A percentile compares a stretch with the other conserved stretches of the same genome.
These are phyloP conservation scores for Tetragnatha montana DNA, from an alignment of 2,888 invertebrate species.

Conservation along the genomic window DNA sequence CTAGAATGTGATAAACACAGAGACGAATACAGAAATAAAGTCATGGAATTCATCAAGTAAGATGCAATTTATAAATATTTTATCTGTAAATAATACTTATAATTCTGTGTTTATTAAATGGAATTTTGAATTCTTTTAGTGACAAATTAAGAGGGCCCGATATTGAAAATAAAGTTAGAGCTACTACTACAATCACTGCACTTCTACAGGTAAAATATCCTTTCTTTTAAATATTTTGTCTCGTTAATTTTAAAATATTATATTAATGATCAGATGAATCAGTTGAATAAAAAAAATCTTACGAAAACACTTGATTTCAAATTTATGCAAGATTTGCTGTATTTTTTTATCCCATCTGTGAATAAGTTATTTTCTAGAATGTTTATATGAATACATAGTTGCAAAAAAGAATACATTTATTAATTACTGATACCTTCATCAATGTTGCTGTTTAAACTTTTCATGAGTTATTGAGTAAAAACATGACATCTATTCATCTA, in stretches of 20 bases:
- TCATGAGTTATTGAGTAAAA: neutral
- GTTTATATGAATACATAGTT: too few relatives aligned
- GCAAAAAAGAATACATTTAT: too few relatives aligned
- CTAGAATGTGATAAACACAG: constrained; percentile 93
- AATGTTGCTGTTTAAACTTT: neutral
- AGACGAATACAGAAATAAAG: constrained; percentile 84
- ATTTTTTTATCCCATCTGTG: too few relatives aligned
- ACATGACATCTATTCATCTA: neutral
- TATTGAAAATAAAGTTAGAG: constrained; percentile 89
- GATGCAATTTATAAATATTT: neutral
- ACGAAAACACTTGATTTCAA: too few relatives aligned
- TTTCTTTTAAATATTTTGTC: neutral
- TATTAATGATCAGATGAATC: too few relatives aligned
- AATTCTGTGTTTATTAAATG: neutral
- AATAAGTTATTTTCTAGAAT: too few relatives aligned
- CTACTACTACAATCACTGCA: constrained; percentile 90
- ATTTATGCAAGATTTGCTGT: too few relatives aligned
- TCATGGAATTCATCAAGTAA: constrained; percentile 88
- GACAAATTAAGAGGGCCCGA: constrained; percentile 89
- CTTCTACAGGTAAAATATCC: constrained; percentile 80
- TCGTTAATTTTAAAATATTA: too few relatives aligned
- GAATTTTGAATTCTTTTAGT: constrained; percentile 74
- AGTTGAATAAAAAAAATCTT: too few relatives aligned
- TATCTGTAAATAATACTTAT: neutral
- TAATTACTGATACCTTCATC: too few relatives aligned